Evolutionary conservation across 2,888 invertebrate genomes (phyloP).

Genomic region (Epinotia ramella): DNA sequence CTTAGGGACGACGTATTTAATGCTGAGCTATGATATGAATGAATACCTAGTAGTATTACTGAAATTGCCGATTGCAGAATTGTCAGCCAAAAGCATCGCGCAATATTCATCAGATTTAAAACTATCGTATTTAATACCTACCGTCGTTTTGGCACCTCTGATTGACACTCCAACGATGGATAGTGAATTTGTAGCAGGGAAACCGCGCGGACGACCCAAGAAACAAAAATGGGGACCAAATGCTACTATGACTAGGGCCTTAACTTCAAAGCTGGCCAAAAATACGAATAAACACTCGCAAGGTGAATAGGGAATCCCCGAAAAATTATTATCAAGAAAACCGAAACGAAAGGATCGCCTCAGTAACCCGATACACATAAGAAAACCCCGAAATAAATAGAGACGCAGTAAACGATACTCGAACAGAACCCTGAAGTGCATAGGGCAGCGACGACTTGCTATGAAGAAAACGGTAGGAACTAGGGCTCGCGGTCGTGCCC

Average conservation of each 20-base stretch:
- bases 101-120: background rate
- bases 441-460: background rate
- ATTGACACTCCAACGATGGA: background rate
- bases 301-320: constrained; percentile 6
- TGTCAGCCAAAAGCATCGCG: background rate
- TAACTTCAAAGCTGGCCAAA: background rate
- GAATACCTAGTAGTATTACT: background rate
- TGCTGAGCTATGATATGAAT: constrained; percentile 4
- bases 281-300: background rate
- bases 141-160: background rate
- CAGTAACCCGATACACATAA: constrained; percentile 8
- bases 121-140: background rate
- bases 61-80: background rate
- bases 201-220: constrained; percentile 14
- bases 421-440: background rate
- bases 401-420: constrained; percentile 7
- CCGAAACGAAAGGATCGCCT: background rate
- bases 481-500: no score
- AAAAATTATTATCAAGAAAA: constrained; percentile 12
- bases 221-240: background rate
- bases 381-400: constrained; percentile 5
- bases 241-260: no score
- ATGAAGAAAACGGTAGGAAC: background rate
- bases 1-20: background rate
- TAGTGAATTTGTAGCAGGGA: background rate